Evolutionary conservation across 2,888 invertebrate genomes (phyloP).

Genomic region (Eilema griseolum): DNA sequence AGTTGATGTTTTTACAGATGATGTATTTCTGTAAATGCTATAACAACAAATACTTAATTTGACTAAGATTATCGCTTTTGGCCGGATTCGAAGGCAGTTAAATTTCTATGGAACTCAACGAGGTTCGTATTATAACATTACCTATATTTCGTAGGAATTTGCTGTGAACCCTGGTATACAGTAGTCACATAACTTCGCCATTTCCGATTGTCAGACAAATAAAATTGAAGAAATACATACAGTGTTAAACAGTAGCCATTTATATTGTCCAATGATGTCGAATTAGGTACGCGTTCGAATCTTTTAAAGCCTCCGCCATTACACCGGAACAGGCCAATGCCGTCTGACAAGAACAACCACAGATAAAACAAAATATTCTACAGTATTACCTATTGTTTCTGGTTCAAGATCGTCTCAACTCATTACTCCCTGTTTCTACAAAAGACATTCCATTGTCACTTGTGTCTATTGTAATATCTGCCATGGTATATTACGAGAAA

Average conservation of each 20-base stretch:
- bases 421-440: slow-evolving; percentile 42
- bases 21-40: no score
- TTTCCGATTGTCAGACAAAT: not conserved
- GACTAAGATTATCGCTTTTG: no score
- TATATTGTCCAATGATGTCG: slow-evolving; percentile 22
- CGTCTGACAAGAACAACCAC: slow-evolving; percentile 30
- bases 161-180: no score
- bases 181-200: no score
- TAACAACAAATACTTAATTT: no score
- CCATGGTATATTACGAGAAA: slow-evolving; percentile 23
- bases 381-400: slow-evolving; percentile 41
- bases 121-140: no score
- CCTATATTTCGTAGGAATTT: no score
- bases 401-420: slow-evolving; percentile 53
- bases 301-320: slow-evolving; percentile 19
- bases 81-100: no score
- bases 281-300: slow-evolving; percentile 37
- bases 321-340: slow-evolving; percentile 45
- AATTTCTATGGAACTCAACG: no score
- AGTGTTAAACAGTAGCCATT: slow-evolving; percentile 23
- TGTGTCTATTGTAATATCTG: slow-evolving; percentile 37
- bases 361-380: slow-evolving; percentile 4
- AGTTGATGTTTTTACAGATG: no score
- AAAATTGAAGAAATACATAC: slow-evolving; percentile 29
- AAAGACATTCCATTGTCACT: slow-evolving; percentile 20